Evolutionary conservation across 2,888 invertebrate genomes (phyloP).

Genomic region (Dermolepida albohirtum): DNA sequence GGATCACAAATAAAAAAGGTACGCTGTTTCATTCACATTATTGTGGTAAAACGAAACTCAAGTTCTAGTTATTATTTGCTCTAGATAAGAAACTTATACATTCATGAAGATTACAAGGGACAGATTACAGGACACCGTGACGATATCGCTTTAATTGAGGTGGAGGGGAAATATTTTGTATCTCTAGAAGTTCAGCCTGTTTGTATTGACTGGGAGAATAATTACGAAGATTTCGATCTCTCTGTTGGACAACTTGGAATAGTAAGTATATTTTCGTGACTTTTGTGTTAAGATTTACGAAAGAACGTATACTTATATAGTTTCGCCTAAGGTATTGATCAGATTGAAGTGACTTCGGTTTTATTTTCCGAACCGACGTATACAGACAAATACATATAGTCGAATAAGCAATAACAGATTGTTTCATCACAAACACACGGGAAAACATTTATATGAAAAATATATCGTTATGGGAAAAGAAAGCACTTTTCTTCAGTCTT

Average conservation of each 20-base stretch:
- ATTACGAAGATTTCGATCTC: slow-evolving; percentile 40
- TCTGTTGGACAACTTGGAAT: slow-evolving; percentile 46
- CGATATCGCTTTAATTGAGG: slow-evolving; percentile 60
- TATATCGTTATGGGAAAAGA: too few species aligned
- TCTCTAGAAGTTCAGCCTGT: slow-evolving; percentile 59
- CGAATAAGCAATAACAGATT: too few species aligned
- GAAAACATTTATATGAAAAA: too few species aligned
- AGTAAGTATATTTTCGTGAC: slow-evolving; percentile 46
- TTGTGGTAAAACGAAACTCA: too few species aligned
- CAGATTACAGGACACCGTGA: slow-evolving; percentile 49
- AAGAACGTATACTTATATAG: neutral
- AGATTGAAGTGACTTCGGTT: too few species aligned
- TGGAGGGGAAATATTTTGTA: slow-evolving; percentile 53
- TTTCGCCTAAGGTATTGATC: too few species aligned
- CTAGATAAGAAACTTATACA: slow-evolving; percentile 51
- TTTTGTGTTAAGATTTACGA: neutral
- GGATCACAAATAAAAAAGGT: too few species aligned
- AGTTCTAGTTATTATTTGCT: neutral
- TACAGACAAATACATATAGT: too few species aligned
- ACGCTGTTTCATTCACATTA: too few species aligned
- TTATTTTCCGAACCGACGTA: too few species aligned
- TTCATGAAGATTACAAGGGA: slow-evolving; percentile 52
- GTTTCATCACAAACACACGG: too few species aligned
- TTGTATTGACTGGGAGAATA: slow-evolving; percentile 55
- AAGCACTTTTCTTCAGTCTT: too few species aligned